phyloP scores from a whole-genome alignment of 2,113 vertebrate genomes.

The Ceyx cyanopectus region DNA sequence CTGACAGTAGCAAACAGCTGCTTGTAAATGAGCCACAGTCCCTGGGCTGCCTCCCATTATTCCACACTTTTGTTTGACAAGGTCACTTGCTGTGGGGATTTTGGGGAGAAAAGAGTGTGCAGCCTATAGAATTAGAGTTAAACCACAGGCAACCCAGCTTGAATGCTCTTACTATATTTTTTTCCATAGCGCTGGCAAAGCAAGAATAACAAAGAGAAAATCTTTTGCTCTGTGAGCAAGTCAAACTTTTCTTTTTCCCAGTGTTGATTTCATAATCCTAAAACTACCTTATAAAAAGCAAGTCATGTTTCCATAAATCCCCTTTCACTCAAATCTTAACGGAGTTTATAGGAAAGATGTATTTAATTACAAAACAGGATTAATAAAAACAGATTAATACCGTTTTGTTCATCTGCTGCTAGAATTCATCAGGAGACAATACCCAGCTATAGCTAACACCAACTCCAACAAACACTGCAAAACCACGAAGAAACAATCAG shows the following conservation, averaged over 20 bases:
- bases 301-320: constrained; percentile 60
- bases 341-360: constrained; percentile 61
- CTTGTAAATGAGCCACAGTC: constrained; percentile 90
- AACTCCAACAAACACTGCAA: not conserved
- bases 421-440: constrained; percentile 46
- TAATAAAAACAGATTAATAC: constrained; percentile 68
- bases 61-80: constrained; percentile 85
- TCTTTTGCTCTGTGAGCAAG: constrained; percentile 72
- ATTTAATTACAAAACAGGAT: constrained; percentile 73
- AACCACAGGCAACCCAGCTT: constrained; percentile 85
- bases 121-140: constrained; percentile 83
- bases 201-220: constrained; percentile 80
- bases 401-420: constrained; percentile 31
- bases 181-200: constrained; percentile 75
- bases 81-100: constrained; percentile 91
- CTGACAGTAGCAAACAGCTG: constrained; percentile 91
- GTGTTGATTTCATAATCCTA: constrained; percentile 76
- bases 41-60: constrained; percentile 83
- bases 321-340: constrained; percentile 65
- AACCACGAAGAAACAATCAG: not conserved
- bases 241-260: constrained; percentile 79
- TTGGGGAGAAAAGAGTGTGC: constrained; percentile 80
- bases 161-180: constrained; percentile 80
- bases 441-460: not conserved
- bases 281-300: constrained; percentile 67